Evolutionary conservation across 2,888 invertebrate species (phyloP), one percentile per base, ranked within the genome.

Genomic region (Anagyrus pseudococci): DNA sequence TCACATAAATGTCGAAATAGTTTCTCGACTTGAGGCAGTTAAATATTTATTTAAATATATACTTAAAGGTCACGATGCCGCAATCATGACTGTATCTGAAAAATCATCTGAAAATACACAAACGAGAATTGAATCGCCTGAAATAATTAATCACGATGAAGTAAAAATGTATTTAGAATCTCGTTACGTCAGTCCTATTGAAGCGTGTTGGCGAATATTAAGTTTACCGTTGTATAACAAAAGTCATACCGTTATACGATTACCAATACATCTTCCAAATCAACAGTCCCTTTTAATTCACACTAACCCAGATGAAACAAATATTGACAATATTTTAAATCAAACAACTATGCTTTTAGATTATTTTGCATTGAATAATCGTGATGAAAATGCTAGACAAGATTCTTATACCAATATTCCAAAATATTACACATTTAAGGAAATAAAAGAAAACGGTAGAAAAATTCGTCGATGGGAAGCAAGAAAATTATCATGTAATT

Each of bases 1-100:
- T 47, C 74, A 75, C 56, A 71, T 75, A 19, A 75, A 75, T 64
- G 71, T 75, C 43, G 72, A 75, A 68, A 56, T 72, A 25, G 72
- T 72, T 63, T 69, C 70, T 29, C 70, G 69, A 29, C 56, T 72
- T 0, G 67, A 53, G 58, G 68, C 62, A 68, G 75, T 74, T 50
- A 73, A 69, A 66, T 74, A 74, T 66, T 59, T 75, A 19, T 71
- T 69, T 56, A 74, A 71, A 54, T 74, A 75, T 68, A 72, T 67
- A 55, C 62, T 64, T 64, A 72, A 74, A 68, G 70, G 70, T 4
- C 68, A 67, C 46, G 72, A 71, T 56, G 69, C 68, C 4, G 63
- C 67, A 22, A 10, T 37, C 13, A 17, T 52, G 4, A 50, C 19
- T 29, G n/a, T 43, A n/a, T n/a, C 40, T 22, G 29, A 49, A 17